Conservation (phyloP, 2,797 vertebrate species). For the Cetoscarus ocellatus region DNA sequence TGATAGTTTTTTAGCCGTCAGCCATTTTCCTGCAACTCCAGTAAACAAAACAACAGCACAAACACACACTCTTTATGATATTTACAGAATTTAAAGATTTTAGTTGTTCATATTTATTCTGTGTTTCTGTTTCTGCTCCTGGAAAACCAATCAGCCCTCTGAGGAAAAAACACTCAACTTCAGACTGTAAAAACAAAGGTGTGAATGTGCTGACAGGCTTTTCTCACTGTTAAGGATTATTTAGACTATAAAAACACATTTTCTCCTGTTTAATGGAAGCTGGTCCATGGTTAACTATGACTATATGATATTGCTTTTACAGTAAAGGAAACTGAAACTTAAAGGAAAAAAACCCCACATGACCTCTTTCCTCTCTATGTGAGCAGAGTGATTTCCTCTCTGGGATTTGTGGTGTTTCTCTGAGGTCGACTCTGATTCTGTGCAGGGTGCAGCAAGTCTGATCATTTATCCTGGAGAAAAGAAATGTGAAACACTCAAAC, state of each 20-base stretch:
- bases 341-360: too few relatives aligned
- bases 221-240: not conserved
- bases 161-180: not conserved
- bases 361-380: too few relatives aligned
- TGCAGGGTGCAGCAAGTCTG: too few relatives aligned
- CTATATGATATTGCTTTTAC: too few relatives aligned
- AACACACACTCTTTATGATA: too few relatives aligned
- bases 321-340: too few relatives aligned
- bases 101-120: too few relatives aligned
- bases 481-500: not conserved
- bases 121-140: not conserved
- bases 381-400: not conserved
- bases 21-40: too few relatives aligned
- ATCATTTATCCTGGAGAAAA: not conserved
- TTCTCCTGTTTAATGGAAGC: not conserved
- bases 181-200: not conserved
- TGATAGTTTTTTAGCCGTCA: too few relatives aligned
- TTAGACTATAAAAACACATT: not conserved
- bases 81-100: too few relatives aligned
- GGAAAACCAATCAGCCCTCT: not conserved
- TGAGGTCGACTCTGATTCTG: not conserved
- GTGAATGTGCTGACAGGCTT: slow-evolving; percentile 2
- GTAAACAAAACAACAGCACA: too few relatives aligned
- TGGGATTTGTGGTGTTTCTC: not conserved
- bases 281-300: too few relatives aligned